Conservation (phyloP, 1,140 invertebrate genomes). For the Microvelia longipes region DNA sequence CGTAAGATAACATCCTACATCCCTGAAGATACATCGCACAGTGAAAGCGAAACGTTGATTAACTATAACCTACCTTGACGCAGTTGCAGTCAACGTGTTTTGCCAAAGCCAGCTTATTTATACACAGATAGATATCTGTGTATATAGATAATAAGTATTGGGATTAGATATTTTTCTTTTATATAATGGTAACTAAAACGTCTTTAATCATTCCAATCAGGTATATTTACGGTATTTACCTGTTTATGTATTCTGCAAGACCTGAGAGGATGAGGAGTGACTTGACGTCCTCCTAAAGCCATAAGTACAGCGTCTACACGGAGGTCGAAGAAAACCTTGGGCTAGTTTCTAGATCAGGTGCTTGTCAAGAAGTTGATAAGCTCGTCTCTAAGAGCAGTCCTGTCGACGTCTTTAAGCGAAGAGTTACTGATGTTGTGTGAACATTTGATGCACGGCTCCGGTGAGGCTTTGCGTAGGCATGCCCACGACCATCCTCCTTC, state of each 20-base stretch:
- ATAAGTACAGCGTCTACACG: neutral
- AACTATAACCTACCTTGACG: no score
- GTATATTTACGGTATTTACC: no score
- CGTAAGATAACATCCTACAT: no score
- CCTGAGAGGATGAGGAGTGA: neutral
- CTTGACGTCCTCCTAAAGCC: neutral
- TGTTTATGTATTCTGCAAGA: neutral
- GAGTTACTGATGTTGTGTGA: conserved; percentile 29
- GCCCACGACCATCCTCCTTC: neutral
- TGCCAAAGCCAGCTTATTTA: no score
- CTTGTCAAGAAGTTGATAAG: conserved; percentile 30
- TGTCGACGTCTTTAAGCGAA: conserved; percentile 30
- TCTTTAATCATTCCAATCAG: no score
- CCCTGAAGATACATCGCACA: no score
- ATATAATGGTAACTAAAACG: no score
- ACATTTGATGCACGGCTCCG: neutral
- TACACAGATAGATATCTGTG: no score
- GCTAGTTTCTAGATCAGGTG: neutral
- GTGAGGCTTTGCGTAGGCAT: neutral
- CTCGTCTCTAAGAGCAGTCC: conserved; percentile 29
- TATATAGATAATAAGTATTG: no score
- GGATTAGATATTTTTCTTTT: no score
- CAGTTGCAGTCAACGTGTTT: no score
- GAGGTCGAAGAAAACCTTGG: neutral
- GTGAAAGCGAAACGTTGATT: no score